phyloP scores from a whole-genome alignment of 2,888 invertebrate genomes.

The Antheraea yamamai region DNA sequence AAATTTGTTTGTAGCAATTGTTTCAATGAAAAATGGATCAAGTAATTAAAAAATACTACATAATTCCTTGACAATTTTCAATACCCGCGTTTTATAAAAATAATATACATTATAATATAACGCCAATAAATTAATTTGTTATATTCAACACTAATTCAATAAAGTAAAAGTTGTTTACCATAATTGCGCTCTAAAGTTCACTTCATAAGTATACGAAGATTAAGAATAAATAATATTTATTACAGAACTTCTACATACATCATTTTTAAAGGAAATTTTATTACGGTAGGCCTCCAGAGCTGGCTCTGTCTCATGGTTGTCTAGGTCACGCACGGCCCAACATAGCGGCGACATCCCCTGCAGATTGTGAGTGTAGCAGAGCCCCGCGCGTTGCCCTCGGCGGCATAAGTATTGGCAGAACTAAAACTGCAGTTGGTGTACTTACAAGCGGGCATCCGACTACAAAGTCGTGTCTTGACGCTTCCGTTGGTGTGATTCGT shows the following conservation, averaged over 20 bases:
- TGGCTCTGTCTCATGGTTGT: conserved; percentile 51
- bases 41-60: background rate
- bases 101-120: background rate
- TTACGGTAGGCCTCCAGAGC: conserved; percentile 34
- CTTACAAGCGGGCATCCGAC: conserved; percentile 73
- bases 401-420: conserved; percentile 66
- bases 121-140: background rate
- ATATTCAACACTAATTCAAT: background rate
- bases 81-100: background rate
- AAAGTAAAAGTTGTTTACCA: background rate
- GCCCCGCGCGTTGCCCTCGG: conserved; percentile 62
- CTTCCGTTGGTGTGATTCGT: conserved; percentile 95
- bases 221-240: background rate
- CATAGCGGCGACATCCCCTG: conserved; percentile 85
- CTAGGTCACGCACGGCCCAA: conserved; percentile 84
- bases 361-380: conserved; percentile 84
- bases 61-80: background rate
- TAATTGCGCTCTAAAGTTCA: background rate
- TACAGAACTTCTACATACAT: background rate
- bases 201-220: background rate
- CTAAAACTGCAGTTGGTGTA: conserved; percentile 74
- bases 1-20: background rate
- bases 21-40: background rate
- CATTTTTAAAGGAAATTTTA: background rate
- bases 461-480: conserved; percentile 92